Conservation (phyloP, 2,113 vertebrate genomes). For the Lepisosteus osseus region DNA sequence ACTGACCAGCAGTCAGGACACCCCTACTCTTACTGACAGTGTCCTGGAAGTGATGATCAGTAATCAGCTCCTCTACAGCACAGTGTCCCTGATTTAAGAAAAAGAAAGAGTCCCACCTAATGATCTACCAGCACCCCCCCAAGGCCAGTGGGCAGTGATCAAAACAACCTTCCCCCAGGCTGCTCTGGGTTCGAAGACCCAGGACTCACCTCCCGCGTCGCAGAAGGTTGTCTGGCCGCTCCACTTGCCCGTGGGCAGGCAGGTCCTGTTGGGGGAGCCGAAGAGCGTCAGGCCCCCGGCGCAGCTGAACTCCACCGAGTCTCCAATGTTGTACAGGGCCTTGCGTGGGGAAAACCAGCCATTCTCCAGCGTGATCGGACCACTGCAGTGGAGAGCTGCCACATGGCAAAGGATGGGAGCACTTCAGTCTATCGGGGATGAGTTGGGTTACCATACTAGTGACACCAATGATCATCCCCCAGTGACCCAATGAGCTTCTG, state of each 20-base stretch:
- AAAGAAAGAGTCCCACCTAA: too few relatives aligned
- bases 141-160: not conserved
- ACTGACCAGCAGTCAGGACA: too few relatives aligned
- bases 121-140: too few relatives aligned
- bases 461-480: too few relatives aligned
- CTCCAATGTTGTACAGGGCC: constrained; percentile 13
- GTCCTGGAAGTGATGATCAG: too few relatives aligned
- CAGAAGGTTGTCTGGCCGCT: constrained; percentile 23
- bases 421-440: too few relatives aligned
- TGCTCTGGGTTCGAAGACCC: not conserved
- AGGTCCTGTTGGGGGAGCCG: constrained; percentile 25
- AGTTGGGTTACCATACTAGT: too few relatives aligned
- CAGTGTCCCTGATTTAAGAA: too few relatives aligned
- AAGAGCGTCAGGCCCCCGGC: constrained; percentile 9
- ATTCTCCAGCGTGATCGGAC: constrained; percentile 21
- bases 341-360: constrained; percentile 18
- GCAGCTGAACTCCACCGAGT: constrained; percentile 22
- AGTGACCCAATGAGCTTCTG: too few relatives aligned
- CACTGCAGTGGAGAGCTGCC: constrained; percentile 9
- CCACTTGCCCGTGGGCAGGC: constrained; percentile 34
- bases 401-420: not conserved
- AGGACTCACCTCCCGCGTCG: constrained; percentile 21
- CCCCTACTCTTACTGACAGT: too few relatives aligned
- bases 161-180: too few relatives aligned
- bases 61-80: too few relatives aligned